Evolutionary conservation across 2,797 vertebrate species (phyloP).

Genomic region (Petrocephalus sullivani): DNA sequence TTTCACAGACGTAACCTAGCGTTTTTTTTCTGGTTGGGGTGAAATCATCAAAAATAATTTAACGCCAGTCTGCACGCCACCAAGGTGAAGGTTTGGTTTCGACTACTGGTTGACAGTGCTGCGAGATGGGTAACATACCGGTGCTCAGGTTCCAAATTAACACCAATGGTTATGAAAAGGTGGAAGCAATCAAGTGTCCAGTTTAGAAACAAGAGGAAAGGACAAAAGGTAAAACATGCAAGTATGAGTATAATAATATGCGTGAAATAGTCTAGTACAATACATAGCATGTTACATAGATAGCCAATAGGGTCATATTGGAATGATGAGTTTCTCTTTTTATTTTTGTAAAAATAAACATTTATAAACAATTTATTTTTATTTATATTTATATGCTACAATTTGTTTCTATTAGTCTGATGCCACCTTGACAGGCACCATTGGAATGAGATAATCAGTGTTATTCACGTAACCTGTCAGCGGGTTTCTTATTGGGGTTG

Average conservation of each 20-base stretch:
- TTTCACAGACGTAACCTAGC: not conserved
- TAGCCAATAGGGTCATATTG: not conserved
- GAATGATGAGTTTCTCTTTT: not conserved
- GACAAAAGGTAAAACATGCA: too few species aligned
- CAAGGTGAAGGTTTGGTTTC: not conserved
- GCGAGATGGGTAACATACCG: not conserved
- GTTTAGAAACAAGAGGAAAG: not conserved
- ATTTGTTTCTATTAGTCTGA: not conserved
- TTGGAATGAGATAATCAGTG: not conserved
- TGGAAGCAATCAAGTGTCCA: not conserved
- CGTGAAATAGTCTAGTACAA: not conserved
- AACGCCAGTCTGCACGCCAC: not conserved
- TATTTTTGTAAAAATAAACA: not conserved
- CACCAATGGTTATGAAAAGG: not conserved
- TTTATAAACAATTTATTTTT: too few species aligned
- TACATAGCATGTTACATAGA: not conserved
- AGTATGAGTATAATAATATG: not conserved
- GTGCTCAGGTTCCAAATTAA: not conserved
- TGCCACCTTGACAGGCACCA: not conserved
- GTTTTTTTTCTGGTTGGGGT: not conserved
- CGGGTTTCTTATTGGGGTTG: not conserved
- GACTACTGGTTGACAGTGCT: not conserved
- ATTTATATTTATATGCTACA: not conserved
- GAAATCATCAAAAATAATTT: not conserved
- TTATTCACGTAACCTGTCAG: not conserved